Conservation (phyloP, 2,113 vertebrate species). For the Platichthys stellatus region DNA sequence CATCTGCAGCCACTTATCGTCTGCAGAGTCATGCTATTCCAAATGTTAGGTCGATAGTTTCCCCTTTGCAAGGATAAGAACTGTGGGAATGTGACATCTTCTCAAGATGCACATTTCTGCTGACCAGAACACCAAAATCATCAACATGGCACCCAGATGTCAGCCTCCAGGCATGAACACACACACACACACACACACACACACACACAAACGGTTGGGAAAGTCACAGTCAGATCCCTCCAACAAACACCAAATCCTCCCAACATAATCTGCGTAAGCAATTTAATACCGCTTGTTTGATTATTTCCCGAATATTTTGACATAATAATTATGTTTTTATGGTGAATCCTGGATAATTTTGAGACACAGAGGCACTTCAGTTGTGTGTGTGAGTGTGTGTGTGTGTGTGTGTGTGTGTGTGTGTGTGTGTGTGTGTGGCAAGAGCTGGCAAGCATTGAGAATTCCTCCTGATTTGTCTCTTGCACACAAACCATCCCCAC, state of each 20-base stretch:
- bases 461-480: constrained; percentile 49
- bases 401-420: too few species aligned
- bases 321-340: constrained; percentile 32
- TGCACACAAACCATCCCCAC: constrained; percentile 27
- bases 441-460: constrained; percentile 33
- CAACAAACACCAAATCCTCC: constrained; percentile 27
- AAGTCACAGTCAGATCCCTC: constrained; percentile 37
- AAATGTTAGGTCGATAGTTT: constrained; percentile 42
- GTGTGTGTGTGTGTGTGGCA: constrained; percentile 41
- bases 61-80: constrained; percentile 54
- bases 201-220: constrained; percentile 17
- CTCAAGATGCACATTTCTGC: constrained; percentile 68
- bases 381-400: too few species aligned
- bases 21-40: constrained; percentile 39
- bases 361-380: constrained; percentile 11
- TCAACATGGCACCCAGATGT: constrained; percentile 82
- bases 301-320: constrained; percentile 39
- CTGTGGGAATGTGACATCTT: constrained; percentile 74
- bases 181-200: constrained; percentile 24
- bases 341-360: constrained; percentile 26
- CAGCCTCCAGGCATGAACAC: constrained; percentile 59
- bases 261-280: constrained; percentile 20
- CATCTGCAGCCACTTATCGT: constrained; percentile 25
- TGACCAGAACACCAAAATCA: constrained; percentile 71
- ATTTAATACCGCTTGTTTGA: constrained; percentile 31